Conservation (phyloP, 2,113 vertebrate species). For the Nannobrachium achirus region DNA sequence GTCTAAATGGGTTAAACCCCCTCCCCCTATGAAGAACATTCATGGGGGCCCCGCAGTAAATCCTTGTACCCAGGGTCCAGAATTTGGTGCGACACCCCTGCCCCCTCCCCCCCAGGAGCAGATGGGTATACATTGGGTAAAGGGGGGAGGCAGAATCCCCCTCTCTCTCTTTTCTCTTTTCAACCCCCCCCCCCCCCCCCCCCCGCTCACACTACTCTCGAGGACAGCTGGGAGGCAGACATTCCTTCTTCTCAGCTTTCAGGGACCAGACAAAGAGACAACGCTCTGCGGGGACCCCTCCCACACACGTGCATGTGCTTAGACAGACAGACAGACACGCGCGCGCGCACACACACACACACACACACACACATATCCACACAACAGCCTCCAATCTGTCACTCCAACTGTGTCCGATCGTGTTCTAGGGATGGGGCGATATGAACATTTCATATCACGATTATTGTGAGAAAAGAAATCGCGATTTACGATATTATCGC, state of each 20-base stretch:
- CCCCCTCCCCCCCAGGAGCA: conserved; percentile 42
- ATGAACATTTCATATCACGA: too few relatives aligned
- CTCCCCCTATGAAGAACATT: too few relatives aligned
- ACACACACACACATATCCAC: not conserved
- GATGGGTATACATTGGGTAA: conserved; percentile 66
- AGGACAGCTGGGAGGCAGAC: conserved; percentile 79
- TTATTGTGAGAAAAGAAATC: too few relatives aligned
- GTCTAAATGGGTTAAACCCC: too few relatives aligned
- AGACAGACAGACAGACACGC: conserved; percentile 19
- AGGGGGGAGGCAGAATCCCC: conserved; percentile 52
- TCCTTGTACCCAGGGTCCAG: too few relatives aligned
- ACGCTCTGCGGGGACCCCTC: conserved; percentile 60
- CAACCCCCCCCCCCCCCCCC: not conserved
- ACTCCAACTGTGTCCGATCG: conserved; percentile 64
- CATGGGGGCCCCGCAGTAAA: too few relatives aligned
- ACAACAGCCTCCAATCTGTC: conserved; percentile 35
- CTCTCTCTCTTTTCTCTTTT: conserved; percentile 38
- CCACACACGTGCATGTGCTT: conserved; percentile 65
- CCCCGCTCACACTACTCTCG: conserved; percentile 27
- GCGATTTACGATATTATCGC: too few relatives aligned
- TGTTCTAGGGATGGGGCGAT: too few relatives aligned
- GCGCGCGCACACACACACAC: not conserved
- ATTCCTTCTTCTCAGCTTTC: conserved; percentile 79
- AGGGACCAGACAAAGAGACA: conserved; percentile 71
- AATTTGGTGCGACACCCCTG: too few relatives aligned